A percentile compares a stretch with the other conserved stretches of the same genome.
phyloP scores from a whole-genome alignment of 2,797 vertebrate species.

The Meda fulgida region DNA sequence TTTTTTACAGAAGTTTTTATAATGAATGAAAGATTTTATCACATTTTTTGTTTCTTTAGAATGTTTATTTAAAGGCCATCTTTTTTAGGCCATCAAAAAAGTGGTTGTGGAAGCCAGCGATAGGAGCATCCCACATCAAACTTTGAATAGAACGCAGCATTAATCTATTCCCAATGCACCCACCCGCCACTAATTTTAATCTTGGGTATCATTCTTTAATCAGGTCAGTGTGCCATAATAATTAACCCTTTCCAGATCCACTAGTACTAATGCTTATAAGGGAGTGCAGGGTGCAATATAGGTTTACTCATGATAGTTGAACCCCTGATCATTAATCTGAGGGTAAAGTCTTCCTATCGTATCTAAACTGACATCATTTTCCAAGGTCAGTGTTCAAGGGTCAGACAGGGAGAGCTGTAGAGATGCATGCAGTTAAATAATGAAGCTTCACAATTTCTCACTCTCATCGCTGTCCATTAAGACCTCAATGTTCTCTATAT shows the following conservation, averaged over 20 bases:
- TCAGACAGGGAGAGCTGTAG: conserved; percentile 36
- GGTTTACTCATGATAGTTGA: neutral
- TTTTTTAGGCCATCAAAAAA: too few relatives aligned
- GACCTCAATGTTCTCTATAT: conserved; percentile 59
- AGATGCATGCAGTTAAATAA: conserved; percentile 62
- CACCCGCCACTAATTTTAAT: neutral
- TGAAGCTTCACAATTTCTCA: conserved; percentile 63
- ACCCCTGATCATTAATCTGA: neutral
- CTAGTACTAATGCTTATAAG: conserved; percentile 14
- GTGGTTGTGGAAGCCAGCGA: too few relatives aligned
- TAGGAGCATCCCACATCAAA: neutral
- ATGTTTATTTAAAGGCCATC: neutral
- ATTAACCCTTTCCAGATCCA: conserved; percentile 1
- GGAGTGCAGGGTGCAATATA: neutral
- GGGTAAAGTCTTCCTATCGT: neutral
- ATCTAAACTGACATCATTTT: conserved; percentile 3
- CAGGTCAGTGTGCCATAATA: conserved; percentile 34
- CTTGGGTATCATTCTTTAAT: neutral
- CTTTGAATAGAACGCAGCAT: conserved; percentile 15
- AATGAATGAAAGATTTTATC: neutral
- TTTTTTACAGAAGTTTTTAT: neutral
- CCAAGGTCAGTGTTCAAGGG: conserved; percentile 8
- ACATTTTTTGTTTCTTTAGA: neutral
- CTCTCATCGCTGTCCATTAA: conserved; percentile 55
- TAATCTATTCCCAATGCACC: neutral